Conservation (phyloP, 2,888 invertebrate species). For the Parnassius glacialis region DNA sequence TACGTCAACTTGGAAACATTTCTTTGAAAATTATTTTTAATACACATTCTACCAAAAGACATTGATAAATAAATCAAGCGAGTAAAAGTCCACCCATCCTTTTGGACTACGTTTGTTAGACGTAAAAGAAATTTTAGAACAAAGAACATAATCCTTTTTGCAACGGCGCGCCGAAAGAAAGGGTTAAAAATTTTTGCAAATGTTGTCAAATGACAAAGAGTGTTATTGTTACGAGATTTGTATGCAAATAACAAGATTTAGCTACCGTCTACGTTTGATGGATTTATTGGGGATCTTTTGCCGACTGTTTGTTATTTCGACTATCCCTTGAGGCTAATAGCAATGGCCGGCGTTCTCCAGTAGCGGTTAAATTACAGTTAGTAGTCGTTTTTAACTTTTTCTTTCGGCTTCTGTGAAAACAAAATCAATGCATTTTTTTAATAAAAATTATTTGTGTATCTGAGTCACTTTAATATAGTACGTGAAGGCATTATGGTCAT, state of each 20-base stretch:
- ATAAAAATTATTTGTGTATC: too few relatives aligned
- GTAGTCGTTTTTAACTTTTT: too few relatives aligned
- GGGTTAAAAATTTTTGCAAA: slow-evolving; percentile 60
- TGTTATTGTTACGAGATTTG: slow-evolving; percentile 61
- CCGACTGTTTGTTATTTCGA: slow-evolving; percentile 41
- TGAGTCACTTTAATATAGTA: too few relatives aligned
- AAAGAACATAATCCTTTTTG: slow-evolving; percentile 48
- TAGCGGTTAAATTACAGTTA: slow-evolving; percentile 44
- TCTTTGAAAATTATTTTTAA: neutral
- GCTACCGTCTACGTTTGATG: slow-evolving; percentile 65
- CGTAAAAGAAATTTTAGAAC: slow-evolving; percentile 29
- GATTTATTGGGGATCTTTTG: slow-evolving; percentile 51
- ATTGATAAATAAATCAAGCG: neutral
- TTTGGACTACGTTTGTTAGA: neutral
- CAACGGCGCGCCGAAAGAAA: slow-evolving; percentile 59
- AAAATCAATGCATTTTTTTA: neutral
- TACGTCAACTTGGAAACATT: neutral
- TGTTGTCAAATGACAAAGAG: slow-evolving; percentile 52
- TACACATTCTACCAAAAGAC: too few relatives aligned
- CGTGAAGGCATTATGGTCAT: too few relatives aligned
- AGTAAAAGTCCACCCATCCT: neutral
- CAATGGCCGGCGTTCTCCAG: slow-evolving; percentile 39
- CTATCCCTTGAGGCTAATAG: slow-evolving; percentile 44
- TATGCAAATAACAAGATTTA: slow-evolving; percentile 78
- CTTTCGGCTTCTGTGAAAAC: neutral